Percentiles rank a stretch among this genome's conserved stretches.
phyloP scores from a whole-genome alignment of 2,888 invertebrate genomes.

The Acanthococcus lagerstroemiae region DNA sequence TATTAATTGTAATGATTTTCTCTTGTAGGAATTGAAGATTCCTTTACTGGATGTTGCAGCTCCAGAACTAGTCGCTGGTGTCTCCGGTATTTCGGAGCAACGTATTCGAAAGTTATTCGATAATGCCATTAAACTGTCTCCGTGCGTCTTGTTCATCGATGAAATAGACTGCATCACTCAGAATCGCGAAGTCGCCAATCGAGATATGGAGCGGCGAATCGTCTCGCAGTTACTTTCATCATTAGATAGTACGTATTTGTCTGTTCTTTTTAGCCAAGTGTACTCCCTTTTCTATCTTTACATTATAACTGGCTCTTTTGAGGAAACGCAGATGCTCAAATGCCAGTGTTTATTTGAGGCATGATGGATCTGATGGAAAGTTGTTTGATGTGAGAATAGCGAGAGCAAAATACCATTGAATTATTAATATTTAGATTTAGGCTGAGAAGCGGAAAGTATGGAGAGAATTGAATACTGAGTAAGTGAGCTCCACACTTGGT shows the following conservation, averaged over 20 bases:
- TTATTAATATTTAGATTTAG: too few species aligned
- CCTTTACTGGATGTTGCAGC: constrained; percentile 80
- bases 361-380: too few species aligned
- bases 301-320: neutral
- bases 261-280: neutral
- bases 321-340: too few species aligned
- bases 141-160: constrained; percentile 85
- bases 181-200: constrained; percentile 77
- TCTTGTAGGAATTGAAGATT: constrained; percentile 60
- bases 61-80: constrained; percentile 84
- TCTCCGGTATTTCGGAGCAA: constrained; percentile 93
- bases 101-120: constrained; percentile 85
- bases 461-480: too few species aligned
- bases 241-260: constrained; percentile 58
- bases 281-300: neutral
- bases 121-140: constrained; percentile 60
- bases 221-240: constrained; percentile 85
- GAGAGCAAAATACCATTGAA: too few species aligned
- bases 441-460: too few species aligned
- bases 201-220: constrained; percentile 92
- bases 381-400: too few species aligned
- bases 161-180: constrained; percentile 95
- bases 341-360: too few species aligned
- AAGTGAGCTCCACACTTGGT: too few species aligned
- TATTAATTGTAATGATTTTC: neutral